Base-by-base conservation (phyloP, 1,140 invertebrate genomes). In the Hycleus cichorii region DNA sequence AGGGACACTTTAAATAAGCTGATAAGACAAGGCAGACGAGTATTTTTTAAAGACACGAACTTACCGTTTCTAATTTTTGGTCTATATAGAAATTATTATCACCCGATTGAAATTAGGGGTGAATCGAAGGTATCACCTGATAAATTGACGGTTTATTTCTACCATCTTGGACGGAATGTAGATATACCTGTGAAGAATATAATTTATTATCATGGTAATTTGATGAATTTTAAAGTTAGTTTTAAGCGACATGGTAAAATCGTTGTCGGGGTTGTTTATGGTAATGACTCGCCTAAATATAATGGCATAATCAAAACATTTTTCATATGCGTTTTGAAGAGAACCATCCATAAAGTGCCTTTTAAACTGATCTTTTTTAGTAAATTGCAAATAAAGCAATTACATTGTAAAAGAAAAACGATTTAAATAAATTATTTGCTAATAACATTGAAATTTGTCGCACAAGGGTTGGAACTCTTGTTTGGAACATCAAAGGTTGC, bases 211-310 rank as follows among this genome's bases (percentile, higher is more conserved):
- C 51, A 45, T 32, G 24, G 51, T 32, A 53, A 53, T 25, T 42
- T 53, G 42, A 53, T 53, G 51, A 53, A 46, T 27, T 8, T n/a
- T 7, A 53, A 53, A 38, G 51, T 32, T 6, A 53, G 51, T 42
- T 53, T 53, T 38, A 38, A n/a, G 4, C 10, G 18, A 18, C 7
- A 12, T 6, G 51, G 51, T 9, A 45, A 46, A 32, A 38, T 18
- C 4, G 44, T 46, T 8, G 25, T 18, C 9, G 51, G 51, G 3
- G 46, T 38, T 7, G 51, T 53, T 24, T 53, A 53, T n/a, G 51
- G 51, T 12, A 53, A 53, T n/a, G 51, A 53, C 25, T 53, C 51
- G 3, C 51, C 51, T 11, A 53, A 53, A 43, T 11, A 53, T 38
- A 27, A 53, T 6, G 51, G 51, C 10, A 42, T 26, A 38, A 11